These are phyloP conservation scores for Monochamus alternatus DNA, from an alignment of 2,888 invertebrate genomes.

Conservation along the genomic window DNA sequence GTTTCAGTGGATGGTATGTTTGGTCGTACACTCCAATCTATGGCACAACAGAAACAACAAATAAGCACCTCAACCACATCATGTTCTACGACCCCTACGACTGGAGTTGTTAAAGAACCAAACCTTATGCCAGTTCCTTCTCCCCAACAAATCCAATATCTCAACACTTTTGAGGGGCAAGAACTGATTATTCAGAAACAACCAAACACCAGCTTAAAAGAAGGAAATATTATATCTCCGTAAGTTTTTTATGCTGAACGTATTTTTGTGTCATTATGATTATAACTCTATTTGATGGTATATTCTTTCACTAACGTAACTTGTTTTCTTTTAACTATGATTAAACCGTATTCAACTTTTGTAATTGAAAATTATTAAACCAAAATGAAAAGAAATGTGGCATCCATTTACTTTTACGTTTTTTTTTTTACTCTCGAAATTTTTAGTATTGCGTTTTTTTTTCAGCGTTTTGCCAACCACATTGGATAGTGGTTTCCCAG, in stretches of 20 bases:
- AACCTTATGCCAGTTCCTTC: conserved; percentile 97
- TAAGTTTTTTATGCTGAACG: conserved; percentile 70
- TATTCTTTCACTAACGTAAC: background rate
- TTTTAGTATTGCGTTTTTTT: conserved; percentile 30
- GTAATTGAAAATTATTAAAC: too few species aligned
- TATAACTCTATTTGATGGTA: too few species aligned
- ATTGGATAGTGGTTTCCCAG: conserved; percentile 69
- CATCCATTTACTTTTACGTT: too few species aligned
- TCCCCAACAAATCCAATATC: conserved; percentile 96
- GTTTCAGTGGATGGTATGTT: conserved; percentile 76
- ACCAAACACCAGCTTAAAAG: conserved; percentile 91
- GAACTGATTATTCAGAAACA: conserved; percentile 97
- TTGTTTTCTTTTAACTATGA: background rate
- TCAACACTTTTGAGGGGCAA: conserved; percentile 96
- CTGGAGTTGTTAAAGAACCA: conserved; percentile 78
- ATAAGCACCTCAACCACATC: conserved; percentile 66
- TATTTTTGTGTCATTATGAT: too few species aligned
- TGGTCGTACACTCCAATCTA: conserved; percentile 77
- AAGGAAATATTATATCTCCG: conserved; percentile 83
- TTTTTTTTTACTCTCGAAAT: background rate
- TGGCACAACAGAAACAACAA: conserved; percentile 77
- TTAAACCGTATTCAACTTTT: too few species aligned
- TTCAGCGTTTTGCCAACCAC: conserved; percentile 66
- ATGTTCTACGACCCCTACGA: conserved; percentile 65
- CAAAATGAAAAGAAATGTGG: too few species aligned